Percentiles rank a stretch among this genome's conserved stretches.
Evolutionary conservation across 2,797 vertebrate species (phyloP).

Genomic region (Oreonectes daqikongensis): DNA sequence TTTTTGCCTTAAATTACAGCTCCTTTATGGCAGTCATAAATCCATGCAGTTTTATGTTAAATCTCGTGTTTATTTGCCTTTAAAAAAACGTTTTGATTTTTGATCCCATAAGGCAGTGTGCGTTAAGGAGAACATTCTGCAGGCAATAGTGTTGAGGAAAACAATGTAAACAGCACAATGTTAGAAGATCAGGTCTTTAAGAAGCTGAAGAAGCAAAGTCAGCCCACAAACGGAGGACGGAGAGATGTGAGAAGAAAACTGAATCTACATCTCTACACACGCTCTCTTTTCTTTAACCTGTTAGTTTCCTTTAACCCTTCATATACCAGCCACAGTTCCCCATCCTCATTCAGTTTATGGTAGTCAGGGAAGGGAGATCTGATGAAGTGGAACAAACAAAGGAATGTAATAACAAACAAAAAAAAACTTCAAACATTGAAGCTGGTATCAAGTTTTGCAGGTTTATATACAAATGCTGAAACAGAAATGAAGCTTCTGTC

Average conservation of each 20-base stretch:
- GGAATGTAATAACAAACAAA: slow-evolving; percentile 67
- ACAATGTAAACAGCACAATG: slow-evolving; percentile 1
- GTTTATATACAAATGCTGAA: background rate
- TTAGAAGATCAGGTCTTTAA: slow-evolving; percentile 4
- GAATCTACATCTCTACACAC: slow-evolving; percentile 48
- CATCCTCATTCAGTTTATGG: slow-evolving; percentile 97
- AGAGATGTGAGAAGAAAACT: slow-evolving; percentile 23
- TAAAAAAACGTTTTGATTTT: background rate
- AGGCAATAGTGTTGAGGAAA: slow-evolving; percentile 3
- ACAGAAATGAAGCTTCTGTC: no score
- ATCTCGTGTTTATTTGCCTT: background rate
- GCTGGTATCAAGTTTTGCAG: background rate
- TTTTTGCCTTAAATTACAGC: background rate
- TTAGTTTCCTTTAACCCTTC: slow-evolving; percentile 99
- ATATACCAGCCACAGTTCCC: slow-evolving; percentile 99
- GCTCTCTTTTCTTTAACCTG: slow-evolving; percentile 83
- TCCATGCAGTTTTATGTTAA: slow-evolving; percentile 12
- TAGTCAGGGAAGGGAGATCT: slow-evolving; percentile 91
- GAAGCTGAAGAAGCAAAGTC: background rate
- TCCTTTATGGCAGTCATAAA: background rate
- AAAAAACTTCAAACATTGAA: slow-evolving; percentile 61
- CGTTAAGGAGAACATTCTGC: background rate
- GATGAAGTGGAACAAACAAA: slow-evolving; percentile 81
- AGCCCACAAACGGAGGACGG: slow-evolving; percentile 12
- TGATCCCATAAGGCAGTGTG: background rate